Evolutionary conservation across 2,113 vertebrate genomes (phyloP).

Genomic region (Lepidothrix coronata): DNA sequence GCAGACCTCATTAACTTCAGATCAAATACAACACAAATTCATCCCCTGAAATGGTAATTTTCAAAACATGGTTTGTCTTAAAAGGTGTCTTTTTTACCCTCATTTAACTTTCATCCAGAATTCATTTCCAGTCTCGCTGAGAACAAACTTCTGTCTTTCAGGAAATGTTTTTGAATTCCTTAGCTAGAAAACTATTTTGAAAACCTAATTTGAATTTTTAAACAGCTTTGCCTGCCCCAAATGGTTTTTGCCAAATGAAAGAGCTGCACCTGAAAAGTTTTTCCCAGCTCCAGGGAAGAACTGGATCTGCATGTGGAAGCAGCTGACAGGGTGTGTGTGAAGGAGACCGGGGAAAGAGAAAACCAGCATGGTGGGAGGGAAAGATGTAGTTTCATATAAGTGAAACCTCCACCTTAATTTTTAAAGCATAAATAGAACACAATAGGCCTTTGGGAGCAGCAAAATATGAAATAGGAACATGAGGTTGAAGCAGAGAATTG

Average conservation of each 20-base stretch:
- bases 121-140: neutral
- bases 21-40: neutral
- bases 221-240: neutral
- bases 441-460: neutral
- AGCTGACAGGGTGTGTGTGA: neutral
- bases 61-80: neutral
- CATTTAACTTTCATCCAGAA: neutral
- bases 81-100: neutral
- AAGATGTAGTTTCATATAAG: fast-evolving
- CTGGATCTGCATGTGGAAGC: neutral
- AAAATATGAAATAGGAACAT: fast-evolving
- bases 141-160: neutral
- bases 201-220: neutral
- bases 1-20: neutral
- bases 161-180: neutral
- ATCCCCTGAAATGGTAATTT: neutral
- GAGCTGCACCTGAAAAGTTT: neutral
- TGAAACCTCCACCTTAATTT: neutral
- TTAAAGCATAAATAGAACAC: neutral
- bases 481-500: neutral
- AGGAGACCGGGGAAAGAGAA: neutral
- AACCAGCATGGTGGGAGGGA: fast-evolving
- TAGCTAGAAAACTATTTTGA: neutral
- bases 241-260: neutral
- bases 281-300: neutral